Evolutionary conservation across 1,140 invertebrate genomes (phyloP).

Genomic region (Leucophenga varia): DNA sequence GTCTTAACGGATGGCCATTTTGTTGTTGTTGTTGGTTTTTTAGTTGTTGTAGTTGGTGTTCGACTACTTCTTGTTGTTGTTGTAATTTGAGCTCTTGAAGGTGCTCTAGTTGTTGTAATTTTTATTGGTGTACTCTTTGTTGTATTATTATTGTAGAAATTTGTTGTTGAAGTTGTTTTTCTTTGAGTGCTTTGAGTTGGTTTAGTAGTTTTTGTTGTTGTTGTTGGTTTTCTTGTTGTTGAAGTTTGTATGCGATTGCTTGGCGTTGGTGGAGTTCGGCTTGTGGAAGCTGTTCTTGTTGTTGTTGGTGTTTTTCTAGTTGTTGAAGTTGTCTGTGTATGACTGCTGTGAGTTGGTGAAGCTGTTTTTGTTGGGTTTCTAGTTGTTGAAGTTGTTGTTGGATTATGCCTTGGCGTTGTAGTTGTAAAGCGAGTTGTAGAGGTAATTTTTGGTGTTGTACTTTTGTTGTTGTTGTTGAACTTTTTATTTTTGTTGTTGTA

Average conservation of each 20-base stretch:
- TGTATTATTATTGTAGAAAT: too few species aligned
- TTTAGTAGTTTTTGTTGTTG: not conserved
- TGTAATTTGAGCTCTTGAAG: not conserved
- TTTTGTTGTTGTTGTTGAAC: slow-evolving; percentile 4
- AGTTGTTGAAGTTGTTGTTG: not conserved
- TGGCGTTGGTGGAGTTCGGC: not conserved
- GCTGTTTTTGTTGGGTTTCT: not conserved
- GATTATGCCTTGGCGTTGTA: too few species aligned
- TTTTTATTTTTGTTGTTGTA: not conserved
- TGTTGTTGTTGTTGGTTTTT: slow-evolving; percentile 1
- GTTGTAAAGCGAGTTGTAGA: slow-evolving; percentile 3
- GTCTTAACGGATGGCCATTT: slow-evolving; percentile 2
- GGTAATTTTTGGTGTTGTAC: not conserved
- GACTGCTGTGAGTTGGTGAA: slow-evolving; percentile 23
- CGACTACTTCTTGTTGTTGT: slow-evolving; percentile 2
- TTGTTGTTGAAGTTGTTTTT: too few species aligned
- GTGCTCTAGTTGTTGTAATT: too few species aligned
- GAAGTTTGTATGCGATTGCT: not conserved
- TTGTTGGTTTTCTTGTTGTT: not conserved
- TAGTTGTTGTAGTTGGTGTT: not conserved
- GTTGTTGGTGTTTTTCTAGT: slow-evolving; percentile 16
- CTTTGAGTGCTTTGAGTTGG: too few species aligned
- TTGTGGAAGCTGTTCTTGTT: too few species aligned
- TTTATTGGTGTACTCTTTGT: too few species aligned
- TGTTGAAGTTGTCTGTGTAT: slow-evolving; percentile 11